phyloP scores from a whole-genome alignment of 2,797 vertebrate genomes.

The Graptemys geographica region DNA sequence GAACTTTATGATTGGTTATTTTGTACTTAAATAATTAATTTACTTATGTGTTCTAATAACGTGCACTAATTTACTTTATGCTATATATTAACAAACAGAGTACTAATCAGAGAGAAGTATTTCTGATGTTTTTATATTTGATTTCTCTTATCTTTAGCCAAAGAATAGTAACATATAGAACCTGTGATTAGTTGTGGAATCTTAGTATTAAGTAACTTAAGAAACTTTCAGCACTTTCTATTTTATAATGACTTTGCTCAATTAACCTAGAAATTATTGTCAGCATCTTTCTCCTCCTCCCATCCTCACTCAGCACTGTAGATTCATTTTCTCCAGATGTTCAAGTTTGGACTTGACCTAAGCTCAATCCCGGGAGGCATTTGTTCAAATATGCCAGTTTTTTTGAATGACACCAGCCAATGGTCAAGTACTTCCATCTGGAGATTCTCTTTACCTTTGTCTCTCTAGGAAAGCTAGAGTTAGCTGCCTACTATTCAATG shows the following conservation, averaged over 20 bases:
- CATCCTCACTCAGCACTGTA: neutral
- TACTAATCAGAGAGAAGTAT: constrained; percentile 1
- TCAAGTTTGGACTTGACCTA: neutral
- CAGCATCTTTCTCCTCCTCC: neutral
- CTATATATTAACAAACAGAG: neutral
- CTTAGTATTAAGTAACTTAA: neutral
- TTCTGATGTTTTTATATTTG: neutral
- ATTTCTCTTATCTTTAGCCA: constrained; percentile 18
- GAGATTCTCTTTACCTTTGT: neutral
- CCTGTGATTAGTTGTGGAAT: constrained; percentile 9
- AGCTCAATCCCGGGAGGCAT: neutral
- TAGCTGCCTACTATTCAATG: too few species aligned
- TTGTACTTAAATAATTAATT: constrained; percentile 4
- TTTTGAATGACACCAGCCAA: neutral
- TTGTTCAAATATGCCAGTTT: neutral
- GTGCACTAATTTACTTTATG: neutral
- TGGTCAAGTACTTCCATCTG: neutral
- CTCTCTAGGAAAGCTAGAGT: too few species aligned
- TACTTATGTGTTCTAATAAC: neutral
- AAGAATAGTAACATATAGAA: neutral
- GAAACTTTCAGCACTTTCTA: neutral
- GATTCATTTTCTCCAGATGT: neutral
- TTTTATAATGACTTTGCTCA: neutral
- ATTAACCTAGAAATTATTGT: neutral
- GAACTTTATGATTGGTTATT: neutral